These are phyloP conservation scores for Halyomorpha halys DNA, from an alignment of 1,140 invertebrate genomes.

Conservation along the genomic window DNA sequence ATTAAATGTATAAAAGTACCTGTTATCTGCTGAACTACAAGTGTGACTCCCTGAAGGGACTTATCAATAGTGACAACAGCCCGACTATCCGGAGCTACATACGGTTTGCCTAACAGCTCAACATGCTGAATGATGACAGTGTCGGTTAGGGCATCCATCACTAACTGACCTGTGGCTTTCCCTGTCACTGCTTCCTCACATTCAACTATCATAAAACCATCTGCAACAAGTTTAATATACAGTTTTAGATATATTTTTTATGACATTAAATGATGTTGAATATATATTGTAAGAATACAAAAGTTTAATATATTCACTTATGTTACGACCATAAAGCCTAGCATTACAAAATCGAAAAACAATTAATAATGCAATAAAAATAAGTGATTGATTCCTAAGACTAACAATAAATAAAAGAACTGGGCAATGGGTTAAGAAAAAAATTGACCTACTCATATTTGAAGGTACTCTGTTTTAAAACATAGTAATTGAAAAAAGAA, in stretches of 20 bases:
- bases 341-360: too few relatives aligned
- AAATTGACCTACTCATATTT: too few relatives aligned
- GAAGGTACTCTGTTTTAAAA: too few relatives aligned
- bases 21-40: slow-evolving; percentile 61
- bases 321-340: too few relatives aligned
- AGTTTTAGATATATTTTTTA: not conserved
- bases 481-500: too few relatives aligned
- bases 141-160: slow-evolving; percentile 68
- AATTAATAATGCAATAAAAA: not conserved
- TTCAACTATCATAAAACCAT: slow-evolving; percentile 61
- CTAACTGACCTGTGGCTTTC: slow-evolving; percentile 52
- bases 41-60: slow-evolving; percentile 45
- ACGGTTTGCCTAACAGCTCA: slow-evolving; percentile 52
- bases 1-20: too few relatives aligned
- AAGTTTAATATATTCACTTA: too few relatives aligned
- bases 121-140: slow-evolving; percentile 54
- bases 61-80: slow-evolving; percentile 58
- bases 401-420: too few relatives aligned
- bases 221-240: slow-evolving; percentile 38
- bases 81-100: slow-evolving; percentile 60
- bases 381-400: not conserved
- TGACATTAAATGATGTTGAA: not conserved
- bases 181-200: slow-evolving; percentile 56
- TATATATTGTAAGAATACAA: too few relatives aligned
- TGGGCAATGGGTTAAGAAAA: too few relatives aligned